These are phyloP conservation scores for Tolmerus cingulatus DNA, from an alignment of 2,888 invertebrate genomes.

Conservation along the genomic window DNA sequence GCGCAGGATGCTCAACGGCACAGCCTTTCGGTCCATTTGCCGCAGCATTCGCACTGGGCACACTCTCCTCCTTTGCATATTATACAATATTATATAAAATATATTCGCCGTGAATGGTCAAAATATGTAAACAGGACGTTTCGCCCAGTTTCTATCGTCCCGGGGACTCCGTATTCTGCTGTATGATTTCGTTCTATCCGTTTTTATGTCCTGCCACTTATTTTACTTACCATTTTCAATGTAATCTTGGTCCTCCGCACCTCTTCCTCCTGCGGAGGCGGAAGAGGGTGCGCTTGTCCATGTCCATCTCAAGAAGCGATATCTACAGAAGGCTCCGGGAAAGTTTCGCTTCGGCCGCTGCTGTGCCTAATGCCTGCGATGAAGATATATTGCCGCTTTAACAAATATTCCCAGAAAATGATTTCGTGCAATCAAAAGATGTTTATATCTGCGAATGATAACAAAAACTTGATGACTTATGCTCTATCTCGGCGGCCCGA, in stretches of 20 bases:
- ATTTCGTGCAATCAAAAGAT: constrained; percentile 38
- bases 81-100: not conserved
- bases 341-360: not conserved
- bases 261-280: not conserved
- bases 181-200: not conserved
- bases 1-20: constrained; percentile 1
- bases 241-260: not conserved
- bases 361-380: not conserved
- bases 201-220: constrained; percentile 6
- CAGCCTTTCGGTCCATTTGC: constrained; percentile 36
- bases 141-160: not conserved
- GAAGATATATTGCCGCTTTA: constrained; percentile 23
- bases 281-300: not conserved
- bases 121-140: not conserved
- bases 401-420: constrained; percentile 26
- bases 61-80: constrained; percentile 5
- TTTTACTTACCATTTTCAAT: constrained; percentile 21
- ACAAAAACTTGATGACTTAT: constrained; percentile 36
- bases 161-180: not conserved
- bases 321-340: not conserved
- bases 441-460: constrained; percentile 28
- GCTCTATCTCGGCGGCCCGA: constrained; percentile 6
- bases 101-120: not conserved
- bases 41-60: not conserved
- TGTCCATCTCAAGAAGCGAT: not conserved